phyloP scores from a whole-genome alignment of 2,113 vertebrate species.

The Verasper variegatus region DNA sequence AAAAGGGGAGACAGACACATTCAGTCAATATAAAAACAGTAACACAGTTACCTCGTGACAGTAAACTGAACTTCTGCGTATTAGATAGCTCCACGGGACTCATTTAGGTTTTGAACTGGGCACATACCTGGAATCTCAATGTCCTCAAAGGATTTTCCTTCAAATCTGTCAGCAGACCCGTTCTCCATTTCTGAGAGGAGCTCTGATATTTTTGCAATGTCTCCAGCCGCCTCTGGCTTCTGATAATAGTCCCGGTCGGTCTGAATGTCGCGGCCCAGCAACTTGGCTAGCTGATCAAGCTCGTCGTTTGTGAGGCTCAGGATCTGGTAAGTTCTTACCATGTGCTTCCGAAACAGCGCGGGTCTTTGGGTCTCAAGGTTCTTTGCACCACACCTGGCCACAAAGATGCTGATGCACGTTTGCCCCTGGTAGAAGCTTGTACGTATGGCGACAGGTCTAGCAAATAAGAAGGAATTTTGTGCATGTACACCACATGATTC shows the following conservation, averaged over 20 bases:
- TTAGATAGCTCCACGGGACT: background rate
- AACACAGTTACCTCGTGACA: background rate
- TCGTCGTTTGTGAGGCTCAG: constrained; percentile 53
- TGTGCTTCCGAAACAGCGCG: constrained; percentile 22
- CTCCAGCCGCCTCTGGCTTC: constrained; percentile 46
- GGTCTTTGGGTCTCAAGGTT: constrained; percentile 30
- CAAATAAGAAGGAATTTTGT: constrained; percentile 58
- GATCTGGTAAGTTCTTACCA: constrained; percentile 57
- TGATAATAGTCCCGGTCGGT: constrained; percentile 57
- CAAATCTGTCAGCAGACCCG: constrained; percentile 20
- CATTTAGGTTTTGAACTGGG: background rate
- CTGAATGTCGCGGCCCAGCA: constrained; percentile 52
- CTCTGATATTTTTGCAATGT: constrained; percentile 61
- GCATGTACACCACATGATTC: constrained; percentile 27
- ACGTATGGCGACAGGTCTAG: background rate
- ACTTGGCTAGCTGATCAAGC: constrained; percentile 37
- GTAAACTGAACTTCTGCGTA: background rate
- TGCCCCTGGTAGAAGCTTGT: background rate
- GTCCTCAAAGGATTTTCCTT: constrained; percentile 72
- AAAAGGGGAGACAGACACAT: background rate
- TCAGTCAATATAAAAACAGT: background rate
- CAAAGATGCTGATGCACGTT: background rate
- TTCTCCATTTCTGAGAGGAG: constrained; percentile 58
- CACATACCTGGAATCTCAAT: constrained; percentile 65
- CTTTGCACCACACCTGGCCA: constrained; percentile 24